Conservation (phyloP, 2,888 invertebrate genomes). For the Ennomos quercinarius region DNA sequence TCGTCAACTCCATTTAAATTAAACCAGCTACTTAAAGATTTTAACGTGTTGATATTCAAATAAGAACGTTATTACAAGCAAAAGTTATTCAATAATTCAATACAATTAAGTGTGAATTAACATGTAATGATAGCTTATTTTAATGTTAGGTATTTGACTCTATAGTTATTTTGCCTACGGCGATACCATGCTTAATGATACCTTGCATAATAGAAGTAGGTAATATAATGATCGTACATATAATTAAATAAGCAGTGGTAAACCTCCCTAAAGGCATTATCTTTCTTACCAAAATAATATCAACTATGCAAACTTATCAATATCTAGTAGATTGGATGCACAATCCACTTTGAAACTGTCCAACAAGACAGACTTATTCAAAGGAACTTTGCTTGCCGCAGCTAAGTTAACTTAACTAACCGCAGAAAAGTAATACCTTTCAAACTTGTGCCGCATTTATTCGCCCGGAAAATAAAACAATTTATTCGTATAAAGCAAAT, state of each 20-base stretch:
- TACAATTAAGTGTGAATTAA: constrained; percentile 8
- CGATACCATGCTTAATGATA: constrained; percentile 25
- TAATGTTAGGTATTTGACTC: constrained; percentile 22
- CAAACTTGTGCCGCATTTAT: constrained; percentile 29
- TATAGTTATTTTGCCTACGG: constrained; percentile 29
- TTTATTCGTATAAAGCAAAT: constrained; percentile 29
- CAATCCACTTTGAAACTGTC: constrained; percentile 45
- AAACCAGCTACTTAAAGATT: constrained; percentile 1
- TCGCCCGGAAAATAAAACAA: constrained; percentile 25
- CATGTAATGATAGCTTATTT: constrained; percentile 27
- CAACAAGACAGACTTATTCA: constrained; percentile 35
- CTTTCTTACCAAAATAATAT: neutral
- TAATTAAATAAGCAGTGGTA: too few species aligned
- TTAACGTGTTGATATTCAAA: constrained; percentile 19
- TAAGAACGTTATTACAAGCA: constrained; percentile 16
- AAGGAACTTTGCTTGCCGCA: constrained; percentile 49
- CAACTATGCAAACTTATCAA: constrained; percentile 24
- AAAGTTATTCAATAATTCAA: constrained; percentile 25
- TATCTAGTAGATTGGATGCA: constrained; percentile 28
- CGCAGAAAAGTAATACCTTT: constrained; percentile 34
- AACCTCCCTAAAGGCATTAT: too few species aligned
- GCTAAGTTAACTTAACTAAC: constrained; percentile 41
- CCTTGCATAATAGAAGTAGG: constrained; percentile 16
- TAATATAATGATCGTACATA: too few species aligned
- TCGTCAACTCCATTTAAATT: neutral